Base-by-base conservation (phyloP, 2,113 vertebrate genomes). In the Phaetusa simplex region DNA sequence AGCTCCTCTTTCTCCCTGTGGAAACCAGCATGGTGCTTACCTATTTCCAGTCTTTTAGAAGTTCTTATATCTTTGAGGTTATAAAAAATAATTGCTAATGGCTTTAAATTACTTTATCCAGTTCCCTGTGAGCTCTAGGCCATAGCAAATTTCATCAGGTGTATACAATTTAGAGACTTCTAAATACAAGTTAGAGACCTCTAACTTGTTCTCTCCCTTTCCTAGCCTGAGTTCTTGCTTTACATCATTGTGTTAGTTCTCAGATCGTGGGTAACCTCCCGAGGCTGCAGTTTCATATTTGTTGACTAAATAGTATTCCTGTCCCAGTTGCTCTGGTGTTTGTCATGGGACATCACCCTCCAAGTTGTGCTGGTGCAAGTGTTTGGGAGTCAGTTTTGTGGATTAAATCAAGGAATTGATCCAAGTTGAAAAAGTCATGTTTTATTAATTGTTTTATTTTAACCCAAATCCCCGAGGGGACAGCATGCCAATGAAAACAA, bases 371-470 rank as follows among this genome's bases (percentile, higher is more conserved):
- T 96, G 81, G 93, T 96, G 78, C 52, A 79, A 95, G 91, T 93
- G 78, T 70, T 19, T 94, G 86, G 43, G 81, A 93, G 77, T 91
- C 87, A 85, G 65, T 87, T 97, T 95, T 91, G 52, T 74, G 78
- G 56, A 96, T 93, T 86, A 87, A 93, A 93, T 82, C 52, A 22
- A 84, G 91, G 94, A 94, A 85, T 22, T 56, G 78, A 76, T 95
- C 95, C 95, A 96, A 96, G 56, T 22, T 72, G 86, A 65, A 96
- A 94, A 94, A 95, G 84, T 89, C 95, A 97, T 85, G 91, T 82
- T 91, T 96, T 95, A 95, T 89, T 95, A 96, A 94, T 93, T 93
- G 86, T 82, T 91, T 89, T 95, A 82, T 84, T 96, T 93, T 86
- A 91, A 79, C 65, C 56, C 78, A 8, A 93, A 76, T 84, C 83